A percentile compares a stretch with the other conserved stretches of the same genome.
These are phyloP conservation scores for Xestia c-nigrum DNA, from an alignment of 2,888 invertebrate genomes.

Conservation along the genomic window DNA sequence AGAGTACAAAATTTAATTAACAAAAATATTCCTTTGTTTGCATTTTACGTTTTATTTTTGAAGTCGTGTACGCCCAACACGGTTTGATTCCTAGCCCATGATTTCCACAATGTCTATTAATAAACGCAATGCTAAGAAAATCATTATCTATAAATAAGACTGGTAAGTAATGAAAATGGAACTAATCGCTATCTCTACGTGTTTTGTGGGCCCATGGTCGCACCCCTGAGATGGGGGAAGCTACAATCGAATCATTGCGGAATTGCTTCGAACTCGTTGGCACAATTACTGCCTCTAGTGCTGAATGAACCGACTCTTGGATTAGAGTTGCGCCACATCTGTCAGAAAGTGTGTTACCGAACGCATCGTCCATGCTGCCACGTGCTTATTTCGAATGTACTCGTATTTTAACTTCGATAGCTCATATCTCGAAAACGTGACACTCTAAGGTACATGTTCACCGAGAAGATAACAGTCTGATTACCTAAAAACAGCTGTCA, in stretches of 20 bases:
- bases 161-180: not conserved
- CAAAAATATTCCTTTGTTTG: not conserved
- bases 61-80: not conserved
- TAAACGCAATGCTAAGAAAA: not conserved
- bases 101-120: too few species aligned
- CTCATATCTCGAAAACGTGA: too few species aligned
- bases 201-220: not conserved
- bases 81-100: not conserved
- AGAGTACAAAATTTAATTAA: constrained; percentile 9
- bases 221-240: not conserved
- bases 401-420: too few species aligned
- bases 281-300: constrained; percentile 37
- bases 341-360: not conserved
- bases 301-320: not conserved
- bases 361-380: not conserved
- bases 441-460: too few species aligned
- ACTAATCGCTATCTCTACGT: constrained; percentile 6
- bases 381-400: too few species aligned
- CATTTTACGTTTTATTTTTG: not conserved
- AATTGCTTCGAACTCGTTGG: constrained; percentile 43
- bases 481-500: too few species aligned
- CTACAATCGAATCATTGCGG: constrained; percentile 54
- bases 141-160: not conserved
- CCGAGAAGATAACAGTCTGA: too few species aligned
- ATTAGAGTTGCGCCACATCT: not conserved